These are phyloP conservation scores for Agapornis roseicollis DNA, from an alignment of 2,113 vertebrate genomes.

Conservation along the genomic window DNA sequence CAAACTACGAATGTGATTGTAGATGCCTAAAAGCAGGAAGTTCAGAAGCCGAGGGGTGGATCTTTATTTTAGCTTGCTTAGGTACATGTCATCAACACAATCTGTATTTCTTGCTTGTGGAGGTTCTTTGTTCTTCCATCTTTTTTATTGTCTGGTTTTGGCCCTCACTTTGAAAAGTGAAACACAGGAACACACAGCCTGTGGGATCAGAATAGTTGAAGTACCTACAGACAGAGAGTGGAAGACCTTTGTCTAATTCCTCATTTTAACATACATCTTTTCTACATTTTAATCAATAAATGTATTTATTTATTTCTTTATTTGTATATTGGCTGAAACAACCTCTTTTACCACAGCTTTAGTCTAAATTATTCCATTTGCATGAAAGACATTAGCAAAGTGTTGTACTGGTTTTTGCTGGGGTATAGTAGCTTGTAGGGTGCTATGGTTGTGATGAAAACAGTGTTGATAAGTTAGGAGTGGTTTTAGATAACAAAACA, in stretches of 20 bases:
- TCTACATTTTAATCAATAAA: not conserved
- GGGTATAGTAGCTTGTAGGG: not conserved
- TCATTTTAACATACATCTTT: not conserved
- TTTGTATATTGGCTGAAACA: not conserved
- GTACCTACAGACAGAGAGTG: not conserved
- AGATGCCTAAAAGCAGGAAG: not conserved
- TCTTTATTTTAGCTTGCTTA: not conserved
- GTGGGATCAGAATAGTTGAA: not conserved
- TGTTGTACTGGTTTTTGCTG: not conserved
- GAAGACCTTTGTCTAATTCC: not conserved
- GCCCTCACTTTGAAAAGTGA: not conserved
- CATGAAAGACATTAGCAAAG: not conserved
- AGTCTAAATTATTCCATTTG: not conserved
- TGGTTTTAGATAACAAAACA: not conserved
- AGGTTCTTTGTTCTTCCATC: not conserved
- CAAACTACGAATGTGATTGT: not conserved
- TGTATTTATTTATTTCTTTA: not conserved
- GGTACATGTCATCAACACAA: not conserved
- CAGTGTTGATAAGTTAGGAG: accelerated
- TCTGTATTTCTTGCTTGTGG: not conserved
- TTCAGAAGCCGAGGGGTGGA: not conserved
- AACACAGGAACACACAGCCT: not conserved
- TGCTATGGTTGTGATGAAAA: not conserved
- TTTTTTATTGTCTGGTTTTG: not conserved
- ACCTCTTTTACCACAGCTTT: not conserved